These are phyloP conservation scores for Actinopyga echinites DNA, from an alignment of 53 echinoderm and acorn worm species.

Conservation along the genomic window DNA sequence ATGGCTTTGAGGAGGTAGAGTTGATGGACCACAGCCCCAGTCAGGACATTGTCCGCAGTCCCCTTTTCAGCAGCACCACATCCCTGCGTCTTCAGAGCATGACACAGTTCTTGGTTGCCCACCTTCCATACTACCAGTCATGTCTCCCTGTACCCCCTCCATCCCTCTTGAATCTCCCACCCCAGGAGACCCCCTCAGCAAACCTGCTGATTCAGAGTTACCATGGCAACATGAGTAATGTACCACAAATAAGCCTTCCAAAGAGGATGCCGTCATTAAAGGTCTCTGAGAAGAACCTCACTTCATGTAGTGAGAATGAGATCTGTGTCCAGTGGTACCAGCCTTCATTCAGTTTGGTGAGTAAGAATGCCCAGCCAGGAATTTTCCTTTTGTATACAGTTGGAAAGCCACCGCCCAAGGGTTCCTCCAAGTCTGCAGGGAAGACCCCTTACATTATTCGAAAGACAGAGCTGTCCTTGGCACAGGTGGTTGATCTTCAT, in stretches of 20 bases:
- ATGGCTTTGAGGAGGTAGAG: background rate
- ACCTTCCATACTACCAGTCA: constrained; percentile 65
- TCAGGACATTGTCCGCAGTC: constrained; percentile 76
- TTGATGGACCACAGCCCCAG: constrained; percentile 60
- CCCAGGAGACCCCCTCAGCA: constrained; percentile 30
- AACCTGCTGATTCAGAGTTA: background rate
- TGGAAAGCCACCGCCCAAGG: constrained; percentile 46
- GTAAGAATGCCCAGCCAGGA: constrained; percentile 6
- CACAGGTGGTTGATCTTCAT: constrained; percentile 69
- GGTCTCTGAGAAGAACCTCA: constrained; percentile 51
- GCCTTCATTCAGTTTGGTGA: constrained; percentile 51
- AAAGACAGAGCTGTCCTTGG: constrained; percentile 58
- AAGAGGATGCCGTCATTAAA: constrained; percentile 27
- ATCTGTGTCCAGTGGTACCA: constrained; percentile 97
- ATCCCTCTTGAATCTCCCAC: constrained; percentile 55
- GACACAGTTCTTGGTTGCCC: constrained; percentile 60
- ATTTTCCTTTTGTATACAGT: constrained; percentile 70
- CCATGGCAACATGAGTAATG: constrained; percentile 18
- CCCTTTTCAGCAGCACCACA: constrained; percentile 63
- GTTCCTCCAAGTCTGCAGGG: background rate
- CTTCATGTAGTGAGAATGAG: constrained; percentile 59
- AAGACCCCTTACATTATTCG: constrained; percentile 39
- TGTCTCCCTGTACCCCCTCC: constrained; percentile 76
- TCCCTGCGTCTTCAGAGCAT: constrained; percentile 75
- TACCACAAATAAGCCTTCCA: constrained; percentile 18